These are phyloP conservation scores for Teleiodes luculella DNA, from an alignment of 2,888 invertebrate species.

Conservation along the genomic window DNA sequence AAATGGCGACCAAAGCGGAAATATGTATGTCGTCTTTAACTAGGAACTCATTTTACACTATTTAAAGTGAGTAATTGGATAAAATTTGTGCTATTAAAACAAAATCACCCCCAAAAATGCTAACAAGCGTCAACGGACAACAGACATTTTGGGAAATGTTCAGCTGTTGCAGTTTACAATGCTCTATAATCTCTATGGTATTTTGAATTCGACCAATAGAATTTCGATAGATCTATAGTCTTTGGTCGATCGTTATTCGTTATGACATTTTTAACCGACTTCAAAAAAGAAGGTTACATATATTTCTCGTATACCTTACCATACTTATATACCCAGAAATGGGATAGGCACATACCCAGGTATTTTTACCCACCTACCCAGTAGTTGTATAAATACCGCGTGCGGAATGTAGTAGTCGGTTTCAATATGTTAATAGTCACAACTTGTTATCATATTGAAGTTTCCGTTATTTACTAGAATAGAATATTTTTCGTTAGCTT, in stretches of 20 bases:
- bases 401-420: too few relatives aligned
- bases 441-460: too few relatives aligned
- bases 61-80: slow-evolving; percentile 45
- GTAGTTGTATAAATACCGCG: too few relatives aligned
- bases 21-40: slow-evolving; percentile 30
- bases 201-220: slow-evolving; percentile 64
- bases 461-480: too few relatives aligned
- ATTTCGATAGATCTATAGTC: slow-evolving; percentile 16
- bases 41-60: slow-evolving; percentile 51
- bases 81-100: slow-evolving; percentile 37
- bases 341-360: too few relatives aligned
- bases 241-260: slow-evolving; percentile 19
- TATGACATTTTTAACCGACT: neutral
- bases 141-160: slow-evolving; percentile 61
- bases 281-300: too few relatives aligned
- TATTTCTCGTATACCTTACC: neutral
- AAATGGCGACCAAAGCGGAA: slow-evolving; percentile 45
- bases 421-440: too few relatives aligned
- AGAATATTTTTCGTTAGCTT: too few relatives aligned
- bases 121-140: slow-evolving; percentile 68
- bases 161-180: slow-evolving; percentile 71
- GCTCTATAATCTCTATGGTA: slow-evolving; percentile 55
- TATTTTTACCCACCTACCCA: too few relatives aligned
- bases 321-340: too few relatives aligned
- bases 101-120: slow-evolving; percentile 62